Evolutionary conservation across 2,888 invertebrate species (phyloP), one percentile per base, ranked within the genome.

Genomic region (Megamerina dolium): DNA sequence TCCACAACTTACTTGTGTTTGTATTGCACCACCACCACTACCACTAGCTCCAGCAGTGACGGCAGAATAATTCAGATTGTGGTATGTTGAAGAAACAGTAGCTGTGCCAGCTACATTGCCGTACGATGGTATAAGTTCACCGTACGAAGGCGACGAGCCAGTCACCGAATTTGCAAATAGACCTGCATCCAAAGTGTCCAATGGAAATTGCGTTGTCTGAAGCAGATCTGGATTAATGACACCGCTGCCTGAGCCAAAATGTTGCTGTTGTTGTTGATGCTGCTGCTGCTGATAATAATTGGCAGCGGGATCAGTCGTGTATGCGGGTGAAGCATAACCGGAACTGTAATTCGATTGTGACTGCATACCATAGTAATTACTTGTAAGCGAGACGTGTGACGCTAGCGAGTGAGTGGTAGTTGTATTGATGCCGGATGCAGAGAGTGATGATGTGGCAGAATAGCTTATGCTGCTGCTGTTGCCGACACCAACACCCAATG

Each of bases 311-410:
- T 43, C 44, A 35, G 40, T 36, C 5, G 38, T 46, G 23, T 66
- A 65, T 3, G 65, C 64, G 21, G 65, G 65, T 26, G 65, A 65
- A 32, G 66, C 66, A 48, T 65, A 65, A 17, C 65, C 66, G 12
- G 65, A 65, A 45, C 66, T 65, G 30, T 65, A 65, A 42, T 66
- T 66, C 4, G 65, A 66, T 48, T 64, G 66, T 27, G 66, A 56
- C 38, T 63, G 65, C 59, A 63, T 57, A 41, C 44, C 46, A 16
- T 63, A 65, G 37, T 59, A 66, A 12, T 48, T 43, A 31, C 53
- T 57, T 30, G 58, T 47, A 16, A 44, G 13, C 27, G 35, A 26
- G 29, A 40, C 29, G 41, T 40, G 13, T 23, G 43, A 33, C 37
- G 27, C 37, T 36, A 39, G 34, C 21, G 44, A 31, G 43, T 50